phyloP scores from a whole-genome alignment of 92 coral and sea anemone species.

The Umimayanthus kanabou region DNA sequence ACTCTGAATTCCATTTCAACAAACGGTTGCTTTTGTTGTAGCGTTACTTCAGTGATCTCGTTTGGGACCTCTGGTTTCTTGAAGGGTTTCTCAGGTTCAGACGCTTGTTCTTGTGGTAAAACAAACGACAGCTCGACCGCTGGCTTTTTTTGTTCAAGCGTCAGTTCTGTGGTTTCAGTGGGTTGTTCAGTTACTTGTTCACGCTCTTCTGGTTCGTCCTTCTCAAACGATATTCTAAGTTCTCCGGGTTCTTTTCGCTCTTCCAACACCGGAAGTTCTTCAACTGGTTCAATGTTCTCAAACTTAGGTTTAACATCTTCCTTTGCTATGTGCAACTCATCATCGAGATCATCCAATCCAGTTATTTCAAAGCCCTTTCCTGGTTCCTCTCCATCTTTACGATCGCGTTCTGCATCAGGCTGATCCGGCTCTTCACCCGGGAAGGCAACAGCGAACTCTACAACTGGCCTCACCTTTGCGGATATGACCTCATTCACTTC shows the following conservation, averaged over 20 bases:
- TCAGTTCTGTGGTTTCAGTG: background rate
- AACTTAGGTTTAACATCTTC: background rate
- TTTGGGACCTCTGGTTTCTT: background rate
- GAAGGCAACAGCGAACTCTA: slow-evolving; percentile 32
- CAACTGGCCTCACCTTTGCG: slow-evolving; percentile 16
- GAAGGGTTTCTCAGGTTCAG: slow-evolving; percentile 4
- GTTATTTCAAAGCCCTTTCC: slow-evolving; percentile 22
- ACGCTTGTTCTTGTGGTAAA: background rate
- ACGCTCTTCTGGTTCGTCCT: background rate
- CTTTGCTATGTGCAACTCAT: background rate
- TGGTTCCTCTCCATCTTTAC: background rate
- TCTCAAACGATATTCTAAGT: slow-evolving; percentile 7
- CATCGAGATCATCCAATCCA: slow-evolving; percentile 6
- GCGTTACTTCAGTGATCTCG: background rate
- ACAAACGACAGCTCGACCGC: background rate
- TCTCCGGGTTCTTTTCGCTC: slow-evolving; percentile 2
- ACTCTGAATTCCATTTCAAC: slow-evolving; percentile 35
- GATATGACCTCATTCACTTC: slow-evolving; percentile 47
- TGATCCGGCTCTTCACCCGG: background rate
- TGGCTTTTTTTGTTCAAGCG: background rate
- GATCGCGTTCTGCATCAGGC: background rate
- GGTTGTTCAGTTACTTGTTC: background rate
- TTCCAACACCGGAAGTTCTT: slow-evolving; percentile 11
- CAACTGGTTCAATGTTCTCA: slow-evolving; percentile 5
- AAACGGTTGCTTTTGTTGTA: slow-evolving; percentile 15